phyloP scores from a whole-genome alignment of 2,888 invertebrate species.

The Lutraria lutraria region DNA sequence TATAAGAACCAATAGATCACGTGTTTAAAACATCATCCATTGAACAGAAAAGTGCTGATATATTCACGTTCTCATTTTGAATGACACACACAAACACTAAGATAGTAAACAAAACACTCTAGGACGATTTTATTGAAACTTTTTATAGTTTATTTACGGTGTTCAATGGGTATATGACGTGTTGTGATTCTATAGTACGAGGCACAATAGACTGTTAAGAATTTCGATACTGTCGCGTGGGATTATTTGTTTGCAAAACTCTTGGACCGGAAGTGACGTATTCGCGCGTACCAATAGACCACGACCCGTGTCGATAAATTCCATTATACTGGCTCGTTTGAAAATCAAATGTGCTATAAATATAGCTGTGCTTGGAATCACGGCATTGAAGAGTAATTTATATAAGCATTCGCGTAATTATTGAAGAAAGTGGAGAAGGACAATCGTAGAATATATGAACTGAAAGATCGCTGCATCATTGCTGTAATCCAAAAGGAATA shows the following conservation, averaged over 20 bases:
- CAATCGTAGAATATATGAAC: neutral
- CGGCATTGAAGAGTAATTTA: constrained; percentile 54
- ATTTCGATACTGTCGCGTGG: constrained; percentile 58
- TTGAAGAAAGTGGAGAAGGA: neutral
- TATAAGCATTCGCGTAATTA: constrained; percentile 51
- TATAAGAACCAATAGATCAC: neutral
- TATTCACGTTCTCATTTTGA: neutral
- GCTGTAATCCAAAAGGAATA: neutral
- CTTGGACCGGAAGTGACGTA: constrained; percentile 60
- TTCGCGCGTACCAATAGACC: constrained; percentile 46
- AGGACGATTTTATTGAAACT: constrained; percentile 3
- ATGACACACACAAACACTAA: neutral
- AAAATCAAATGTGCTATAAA: constrained; percentile 37
- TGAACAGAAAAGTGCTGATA: neutral
- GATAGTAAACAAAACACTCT: neutral
- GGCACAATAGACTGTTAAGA: constrained; percentile 23
- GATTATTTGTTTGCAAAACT: constrained; percentile 46
- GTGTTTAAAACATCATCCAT: neutral
- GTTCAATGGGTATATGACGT: neutral
- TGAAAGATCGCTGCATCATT: neutral
- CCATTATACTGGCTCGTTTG: constrained; percentile 45
- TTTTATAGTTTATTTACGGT: neutral
- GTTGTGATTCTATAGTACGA: neutral
- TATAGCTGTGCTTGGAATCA: constrained; percentile 29
- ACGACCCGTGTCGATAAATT: constrained; percentile 47